A percentile compares a stretch with the other conserved stretches of the same genome.
Evolutionary conservation across 2,113 vertebrate genomes (phyloP).

Genomic region (Eudyptes chrysolophus): DNA sequence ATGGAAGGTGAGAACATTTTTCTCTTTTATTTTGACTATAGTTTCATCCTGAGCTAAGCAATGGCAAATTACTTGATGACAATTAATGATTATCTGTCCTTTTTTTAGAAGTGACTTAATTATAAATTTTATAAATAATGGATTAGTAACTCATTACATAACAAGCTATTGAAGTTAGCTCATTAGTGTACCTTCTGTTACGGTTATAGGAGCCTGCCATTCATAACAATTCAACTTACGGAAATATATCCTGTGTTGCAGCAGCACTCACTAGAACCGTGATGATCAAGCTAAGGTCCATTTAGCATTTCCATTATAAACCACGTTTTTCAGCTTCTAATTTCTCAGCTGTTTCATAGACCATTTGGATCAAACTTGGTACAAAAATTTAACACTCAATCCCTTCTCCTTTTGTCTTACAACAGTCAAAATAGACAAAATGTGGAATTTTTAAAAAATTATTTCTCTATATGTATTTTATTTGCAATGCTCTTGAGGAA

Average conservation of each 20-base stretch:
- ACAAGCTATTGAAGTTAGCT: neutral
- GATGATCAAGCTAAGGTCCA: neutral
- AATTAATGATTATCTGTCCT: slow-evolving; percentile 27
- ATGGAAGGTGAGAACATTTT: slow-evolving; percentile 14
- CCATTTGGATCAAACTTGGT: neutral
- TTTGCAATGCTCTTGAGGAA: neutral
- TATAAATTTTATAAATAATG: slow-evolving; percentile 53
- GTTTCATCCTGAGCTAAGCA: neutral
- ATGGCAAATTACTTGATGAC: slow-evolving; percentile 28
- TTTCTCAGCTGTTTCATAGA: neutral
- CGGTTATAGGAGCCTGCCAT: neutral
- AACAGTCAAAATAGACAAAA: neutral
- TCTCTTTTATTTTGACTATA: neutral
- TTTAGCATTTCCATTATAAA: neutral
- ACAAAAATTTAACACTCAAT: neutral
- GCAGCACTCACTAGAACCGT: neutral
- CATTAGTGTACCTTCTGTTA: slow-evolving; percentile 14
- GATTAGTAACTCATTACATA: slow-evolving; percentile 39
- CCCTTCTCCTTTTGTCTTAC: neutral
- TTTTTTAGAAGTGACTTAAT: slow-evolving; percentile 37
- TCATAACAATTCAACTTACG: neutral
- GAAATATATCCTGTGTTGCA: neutral
- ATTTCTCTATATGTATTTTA: neutral
- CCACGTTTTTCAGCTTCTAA: neutral
- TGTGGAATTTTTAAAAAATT: rapidly evolving